phyloP scores from a whole-genome alignment of 2,797 vertebrate species.

The Melanotaenia parkinsoni region DNA sequence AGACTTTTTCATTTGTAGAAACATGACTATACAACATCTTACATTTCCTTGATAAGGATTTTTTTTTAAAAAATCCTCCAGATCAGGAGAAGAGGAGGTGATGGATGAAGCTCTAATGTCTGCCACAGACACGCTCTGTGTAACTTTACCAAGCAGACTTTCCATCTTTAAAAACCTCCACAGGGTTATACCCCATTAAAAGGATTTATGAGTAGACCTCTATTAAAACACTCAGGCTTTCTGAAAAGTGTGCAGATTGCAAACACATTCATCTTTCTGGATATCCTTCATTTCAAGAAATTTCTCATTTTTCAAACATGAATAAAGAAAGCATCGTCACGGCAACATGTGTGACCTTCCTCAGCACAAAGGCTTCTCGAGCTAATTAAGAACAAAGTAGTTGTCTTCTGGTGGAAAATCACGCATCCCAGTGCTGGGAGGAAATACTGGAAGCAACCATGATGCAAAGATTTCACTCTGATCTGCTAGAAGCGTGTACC shows the following conservation, averaged over 20 bases:
- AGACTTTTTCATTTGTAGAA: neutral
- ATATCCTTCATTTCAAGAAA: conserved; percentile 28
- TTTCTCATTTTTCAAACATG: conserved; percentile 37
- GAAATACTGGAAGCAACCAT: conserved; percentile 56
- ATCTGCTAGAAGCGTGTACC: conserved; percentile 21
- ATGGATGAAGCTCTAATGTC: neutral
- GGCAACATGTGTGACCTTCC: conserved; percentile 33
- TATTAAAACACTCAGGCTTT: conserved; percentile 17
- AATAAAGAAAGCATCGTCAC: conserved; percentile 28
- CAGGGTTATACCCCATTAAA: neutral
- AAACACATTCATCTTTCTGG: conserved; percentile 1
- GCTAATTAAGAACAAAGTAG: conserved; percentile 64
- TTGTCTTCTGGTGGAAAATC: conserved; percentile 42
- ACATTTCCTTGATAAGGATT: neutral
- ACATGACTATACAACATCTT: neutral
- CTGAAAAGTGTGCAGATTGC: neutral
- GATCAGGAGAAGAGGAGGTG: neutral
- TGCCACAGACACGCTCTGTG: neutral
- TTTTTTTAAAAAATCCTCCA: neutral
- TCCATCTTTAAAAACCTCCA: conserved; percentile 11
- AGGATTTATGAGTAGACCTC: conserved; percentile 13
- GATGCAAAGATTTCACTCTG: conserved; percentile 69
- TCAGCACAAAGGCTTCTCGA: conserved; percentile 36
- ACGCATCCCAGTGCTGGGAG: conserved; percentile 40
- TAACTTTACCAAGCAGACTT: neutral